Evolutionary conservation across 2,113 vertebrate species (phyloP).

Genomic region (Cichladusa arquata): DNA sequence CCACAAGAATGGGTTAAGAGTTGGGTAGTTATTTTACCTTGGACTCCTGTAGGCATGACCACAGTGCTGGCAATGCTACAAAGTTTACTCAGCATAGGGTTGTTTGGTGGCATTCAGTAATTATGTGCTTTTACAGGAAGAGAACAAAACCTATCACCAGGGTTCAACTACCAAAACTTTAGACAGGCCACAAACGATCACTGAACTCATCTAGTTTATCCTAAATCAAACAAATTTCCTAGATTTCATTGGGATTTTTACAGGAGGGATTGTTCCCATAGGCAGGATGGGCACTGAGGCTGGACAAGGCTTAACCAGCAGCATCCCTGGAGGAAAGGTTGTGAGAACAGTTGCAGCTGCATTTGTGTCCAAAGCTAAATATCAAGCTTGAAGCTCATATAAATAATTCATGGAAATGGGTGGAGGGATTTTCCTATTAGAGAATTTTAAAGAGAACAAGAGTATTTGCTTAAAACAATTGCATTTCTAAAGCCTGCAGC

Average conservation of each 20-base stretch:
- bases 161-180: background rate
- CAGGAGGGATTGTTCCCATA: background rate
- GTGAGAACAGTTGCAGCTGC: background rate
- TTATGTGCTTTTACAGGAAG: background rate
- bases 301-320: background rate
- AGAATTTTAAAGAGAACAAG: background rate
- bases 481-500: background rate
- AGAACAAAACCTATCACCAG: background rate
- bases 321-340: background rate
- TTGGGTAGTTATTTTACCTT: background rate
- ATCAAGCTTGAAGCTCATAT: background rate
- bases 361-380: background rate
- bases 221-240: background rate
- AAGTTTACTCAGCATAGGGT: background rate
- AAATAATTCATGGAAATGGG: constrained; percentile 19
- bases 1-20: background rate
- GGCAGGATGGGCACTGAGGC: background rate
- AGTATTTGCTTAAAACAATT: background rate
- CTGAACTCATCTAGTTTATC: background rate
- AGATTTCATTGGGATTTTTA: background rate
- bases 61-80: background rate
- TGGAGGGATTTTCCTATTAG: background rate
- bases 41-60: background rate
- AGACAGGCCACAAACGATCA: fast-evolving
- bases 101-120: background rate